Evolutionary conservation across 1,140 invertebrate genomes (phyloP).

Genomic region (Drosophila micromelanica): DNA sequence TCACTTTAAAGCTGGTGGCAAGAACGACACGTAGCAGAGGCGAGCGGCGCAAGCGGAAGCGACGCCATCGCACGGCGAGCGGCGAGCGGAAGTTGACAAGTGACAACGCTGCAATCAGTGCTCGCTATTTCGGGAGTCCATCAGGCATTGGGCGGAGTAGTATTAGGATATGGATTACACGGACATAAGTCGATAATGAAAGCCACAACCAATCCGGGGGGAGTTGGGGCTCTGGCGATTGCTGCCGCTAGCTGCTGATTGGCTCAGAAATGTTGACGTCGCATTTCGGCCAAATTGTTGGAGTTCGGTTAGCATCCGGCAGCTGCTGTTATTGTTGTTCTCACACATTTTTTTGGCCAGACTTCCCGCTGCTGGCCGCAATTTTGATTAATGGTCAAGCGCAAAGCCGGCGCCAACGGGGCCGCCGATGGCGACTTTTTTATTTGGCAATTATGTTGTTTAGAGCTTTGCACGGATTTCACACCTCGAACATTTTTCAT

Average conservation of each 20-base stretch:
- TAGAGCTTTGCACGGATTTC: constrained; percentile 73
- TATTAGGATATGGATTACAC: background rate
- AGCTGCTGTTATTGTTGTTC: constrained; percentile 28
- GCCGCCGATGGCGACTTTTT: constrained; percentile 70
- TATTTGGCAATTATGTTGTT: constrained; percentile 83
- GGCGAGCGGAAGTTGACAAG: constrained; percentile 56
- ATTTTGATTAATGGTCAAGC: constrained; percentile 77
- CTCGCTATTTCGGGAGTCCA: constrained; percentile 7
- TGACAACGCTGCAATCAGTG: constrained; percentile 50
- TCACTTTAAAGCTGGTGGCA: constrained; percentile 49
- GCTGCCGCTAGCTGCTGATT: constrained; percentile 47
- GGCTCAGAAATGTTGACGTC: constrained; percentile 75
- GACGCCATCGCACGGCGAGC: constrained; percentile 22
- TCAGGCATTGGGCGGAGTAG: background rate
- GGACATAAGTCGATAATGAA: constrained; percentile 14
- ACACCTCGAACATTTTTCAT: constrained; percentile 79
- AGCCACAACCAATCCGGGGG: background rate
- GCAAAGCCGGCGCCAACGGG: constrained; percentile 39
- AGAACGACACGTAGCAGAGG: constrained; percentile 14
- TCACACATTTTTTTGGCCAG: constrained; percentile 25
- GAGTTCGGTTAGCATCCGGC: constrained; percentile 12
- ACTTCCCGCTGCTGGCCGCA: constrained; percentile 46
- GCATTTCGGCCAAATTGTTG: constrained; percentile 46
- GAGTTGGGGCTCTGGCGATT: background rate
- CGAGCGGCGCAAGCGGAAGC: constrained; percentile 6